Conservation (phyloP, 2,888 invertebrate species). For the Agrochola lota region DNA sequence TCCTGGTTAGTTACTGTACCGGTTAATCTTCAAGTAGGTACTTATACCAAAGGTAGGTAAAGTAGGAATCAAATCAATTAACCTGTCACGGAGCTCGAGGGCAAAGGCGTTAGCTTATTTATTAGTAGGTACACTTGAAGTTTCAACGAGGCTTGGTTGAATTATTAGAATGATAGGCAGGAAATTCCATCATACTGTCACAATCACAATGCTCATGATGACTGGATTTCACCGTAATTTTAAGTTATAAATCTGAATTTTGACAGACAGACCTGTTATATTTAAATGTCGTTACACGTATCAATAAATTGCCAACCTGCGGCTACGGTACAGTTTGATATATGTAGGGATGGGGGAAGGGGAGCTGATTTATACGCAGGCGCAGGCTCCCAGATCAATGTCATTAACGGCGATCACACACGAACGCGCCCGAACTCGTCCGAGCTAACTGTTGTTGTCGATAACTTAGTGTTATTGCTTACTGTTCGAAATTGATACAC, state of each 20-base stretch:
- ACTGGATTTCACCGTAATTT: slow-evolving; percentile 1
- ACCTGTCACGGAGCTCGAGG: no score
- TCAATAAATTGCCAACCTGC: slow-evolving; percentile 47
- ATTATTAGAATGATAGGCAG: not conserved
- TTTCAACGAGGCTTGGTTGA: not conserved
- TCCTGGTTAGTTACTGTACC: not conserved
- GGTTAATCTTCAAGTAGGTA: not conserved
- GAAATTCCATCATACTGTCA: not conserved
- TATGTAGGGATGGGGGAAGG: not conserved
- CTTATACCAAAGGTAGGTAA: not conserved
- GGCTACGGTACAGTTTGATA: slow-evolving; percentile 16
- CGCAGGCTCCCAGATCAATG: slow-evolving; percentile 41
- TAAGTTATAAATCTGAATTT: slow-evolving; percentile 7
- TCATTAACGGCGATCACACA: slow-evolving; percentile 42
- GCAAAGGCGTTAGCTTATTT: not conserved
- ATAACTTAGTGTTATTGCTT: slow-evolving; percentile 63
- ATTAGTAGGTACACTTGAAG: slow-evolving; percentile 8
- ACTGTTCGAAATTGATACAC: slow-evolving; percentile 54
- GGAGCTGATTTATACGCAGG: slow-evolving; percentile 50
- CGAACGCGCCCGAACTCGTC: slow-evolving; percentile 22
- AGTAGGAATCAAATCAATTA: not conserved
- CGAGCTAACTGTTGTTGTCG: slow-evolving; percentile 56
- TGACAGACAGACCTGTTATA: slow-evolving; percentile 28
- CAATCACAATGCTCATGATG: not conserved
- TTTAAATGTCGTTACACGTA: slow-evolving; percentile 47